phyloP scores from a whole-genome alignment of 2,888 invertebrate species.

The Pimpla rufipes region DNA sequence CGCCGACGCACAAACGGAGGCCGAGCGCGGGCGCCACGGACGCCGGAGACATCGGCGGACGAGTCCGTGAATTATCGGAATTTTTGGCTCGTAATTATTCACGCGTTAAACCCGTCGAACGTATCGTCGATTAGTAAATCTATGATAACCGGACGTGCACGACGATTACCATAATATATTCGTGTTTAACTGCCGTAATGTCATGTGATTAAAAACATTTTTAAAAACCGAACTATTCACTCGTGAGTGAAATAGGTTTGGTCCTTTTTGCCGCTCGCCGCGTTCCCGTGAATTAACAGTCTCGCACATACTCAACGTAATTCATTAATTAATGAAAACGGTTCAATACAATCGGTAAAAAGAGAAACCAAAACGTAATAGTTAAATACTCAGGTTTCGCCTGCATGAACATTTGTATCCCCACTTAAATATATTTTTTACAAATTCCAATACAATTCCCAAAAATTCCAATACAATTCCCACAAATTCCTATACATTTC shows the following conservation, averaged over 20 bases:
- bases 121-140: not conserved
- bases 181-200: not conserved
- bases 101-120: not conserved
- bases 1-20: not conserved
- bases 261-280: no score
- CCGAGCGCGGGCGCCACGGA: not conserved
- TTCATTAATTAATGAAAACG: not conserved
- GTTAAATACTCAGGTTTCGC: no score
- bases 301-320: not conserved
- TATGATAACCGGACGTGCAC: not conserved
- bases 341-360: no score
- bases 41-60: not conserved
- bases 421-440: no score
- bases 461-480: no score
- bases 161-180: constrained; percentile 8
- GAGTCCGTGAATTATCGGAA: not conserved
- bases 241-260: not conserved
- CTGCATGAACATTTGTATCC: no score
- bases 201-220: not conserved
- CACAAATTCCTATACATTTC: no score
- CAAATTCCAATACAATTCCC: no score
- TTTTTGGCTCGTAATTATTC: constrained; percentile 4
- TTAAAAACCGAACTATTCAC: not conserved
- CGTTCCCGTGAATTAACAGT: not conserved
- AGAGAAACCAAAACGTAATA: no score